A percentile compares a stretch with the other conserved stretches of the same genome.
Conservation (phyloP, 2,797 vertebrate species). For the Pangasius macronema region DNA sequence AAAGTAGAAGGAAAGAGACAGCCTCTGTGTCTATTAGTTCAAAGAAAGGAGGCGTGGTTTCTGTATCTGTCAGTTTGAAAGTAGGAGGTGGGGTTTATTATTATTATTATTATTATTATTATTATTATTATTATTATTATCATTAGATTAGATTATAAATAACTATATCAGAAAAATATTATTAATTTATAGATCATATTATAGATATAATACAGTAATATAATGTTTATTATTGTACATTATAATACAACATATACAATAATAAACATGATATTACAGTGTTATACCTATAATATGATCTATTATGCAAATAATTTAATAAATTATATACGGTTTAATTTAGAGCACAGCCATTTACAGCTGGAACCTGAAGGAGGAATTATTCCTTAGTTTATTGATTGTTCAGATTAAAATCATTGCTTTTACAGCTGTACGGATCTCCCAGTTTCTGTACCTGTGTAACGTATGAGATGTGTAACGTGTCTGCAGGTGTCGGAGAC, state of each 20-base stretch:
- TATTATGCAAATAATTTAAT: not conserved
- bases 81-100: not conserved
- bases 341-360: not conserved
- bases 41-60: not conserved
- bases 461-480: not conserved
- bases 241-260: not conserved
- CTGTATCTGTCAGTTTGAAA: not conserved
- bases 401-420: not conserved
- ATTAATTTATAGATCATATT: not conserved
- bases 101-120: not conserved
- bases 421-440: not conserved
- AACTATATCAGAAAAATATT: not conserved
- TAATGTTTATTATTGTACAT: not conserved
- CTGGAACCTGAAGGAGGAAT: not conserved
- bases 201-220: not conserved
- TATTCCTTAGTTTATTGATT: not conserved
- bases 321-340: not conserved
- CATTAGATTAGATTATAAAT: not conserved
- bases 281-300: too few relatives aligned
- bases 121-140: not conserved
- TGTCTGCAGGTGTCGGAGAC: conserved; percentile 86
- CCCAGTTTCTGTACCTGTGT: not conserved
- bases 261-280: too few relatives aligned
- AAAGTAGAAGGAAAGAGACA: not conserved
- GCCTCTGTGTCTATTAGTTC: not conserved